phyloP scores from a whole-genome alignment of 2,888 invertebrate species.

The Cryptocheilus praepositus region DNA sequence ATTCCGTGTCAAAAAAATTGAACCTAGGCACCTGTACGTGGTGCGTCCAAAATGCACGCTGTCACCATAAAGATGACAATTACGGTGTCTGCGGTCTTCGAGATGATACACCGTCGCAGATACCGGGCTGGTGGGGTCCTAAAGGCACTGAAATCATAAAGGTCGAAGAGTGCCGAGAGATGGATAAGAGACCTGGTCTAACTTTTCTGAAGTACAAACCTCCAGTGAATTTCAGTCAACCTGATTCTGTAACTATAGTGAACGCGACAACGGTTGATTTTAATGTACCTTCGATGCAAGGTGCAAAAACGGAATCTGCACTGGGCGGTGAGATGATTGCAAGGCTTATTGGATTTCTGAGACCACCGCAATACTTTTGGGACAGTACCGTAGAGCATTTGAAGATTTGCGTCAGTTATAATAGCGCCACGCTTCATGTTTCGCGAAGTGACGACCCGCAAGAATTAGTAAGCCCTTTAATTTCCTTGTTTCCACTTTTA shows the following conservation, averaged over 20 bases:
- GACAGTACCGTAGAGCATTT: constrained; percentile 81
- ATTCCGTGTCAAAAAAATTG: constrained; percentile 85
- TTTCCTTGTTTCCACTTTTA: too few species aligned
- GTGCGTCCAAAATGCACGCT: constrained; percentile 95
- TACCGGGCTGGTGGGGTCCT: constrained; percentile 93
- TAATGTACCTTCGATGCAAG: constrained; percentile 82
- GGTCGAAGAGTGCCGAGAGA: constrained; percentile 86
- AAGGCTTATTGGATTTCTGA: constrained; percentile 87
- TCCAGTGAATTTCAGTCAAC: constrained; percentile 91
- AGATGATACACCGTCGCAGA: constrained; percentile 88
- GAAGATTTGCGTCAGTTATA: constrained; percentile 87
- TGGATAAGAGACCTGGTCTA: constrained; percentile 90
- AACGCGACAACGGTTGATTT: constrained; percentile 90
- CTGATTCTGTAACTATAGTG: constrained; percentile 90
- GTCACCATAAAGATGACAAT: constrained; percentile 90
- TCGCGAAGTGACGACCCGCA: constrained; percentile 64
- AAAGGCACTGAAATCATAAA: constrained; percentile 85
- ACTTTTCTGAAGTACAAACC: constrained; percentile 92
- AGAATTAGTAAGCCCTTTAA: constrained; percentile 55
- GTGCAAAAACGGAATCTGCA: constrained; percentile 82
- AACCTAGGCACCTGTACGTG: constrained; percentile 90
- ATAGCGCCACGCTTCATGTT: constrained; percentile 80
- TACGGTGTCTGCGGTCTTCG: constrained; percentile 87
- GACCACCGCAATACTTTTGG: constrained; percentile 84
- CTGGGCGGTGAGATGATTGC: constrained; percentile 86